Base-by-base conservation (phyloP, 1,140 invertebrate genomes). In the Bactericera cockerelli region DNA sequence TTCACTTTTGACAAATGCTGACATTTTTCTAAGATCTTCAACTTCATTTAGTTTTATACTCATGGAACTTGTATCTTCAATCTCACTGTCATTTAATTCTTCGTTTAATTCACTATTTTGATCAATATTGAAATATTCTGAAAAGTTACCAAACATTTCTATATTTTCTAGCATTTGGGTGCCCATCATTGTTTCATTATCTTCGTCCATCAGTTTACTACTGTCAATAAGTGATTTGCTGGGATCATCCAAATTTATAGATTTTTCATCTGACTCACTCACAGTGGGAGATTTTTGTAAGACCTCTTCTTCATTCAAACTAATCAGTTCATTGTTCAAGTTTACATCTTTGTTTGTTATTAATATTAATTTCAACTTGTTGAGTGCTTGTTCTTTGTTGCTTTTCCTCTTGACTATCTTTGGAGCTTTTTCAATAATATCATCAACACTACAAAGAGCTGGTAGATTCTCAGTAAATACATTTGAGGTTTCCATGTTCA, bases 61-160 rank as follows among this genome's bases (percentile, higher is more conserved):
- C n/a, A n/a, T n/a, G n/a, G n/a, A n/a, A n/a, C n/a, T n/a, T n/a
- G n/a, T n/a, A n/a, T n/a, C n/a, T n/a, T n/a, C n/a, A n/a, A n/a
- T n/a, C n/a, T n/a, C n/a, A n/a, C n/a, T n/a, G n/a, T n/a, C n/a
- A n/a, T 13, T 31, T 13, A 31, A 31, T 31, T 31, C 28, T 31
- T 31, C 4, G 13, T 13, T 13, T 13, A 31, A 31, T 31, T 31
- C 28, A 31, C 13, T 31, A 13, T 31, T 31, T 31, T 49, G 42
- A 49, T 49, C 42, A 10, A 49, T 49, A 49, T 49, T 49, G 22
- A 49, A 49, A 49, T 49, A 49, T 49, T 49, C 42, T 4, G 42
- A 49, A 10, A 49, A 49, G 19, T 49, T 49, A 31, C 28, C 13
- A 49, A 49, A 49, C 42, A 49, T 49, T 49, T 49, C 42, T 19